Base-by-base conservation (phyloP, 2,888 invertebrate genomes). In the Gari tellinella region DNA sequence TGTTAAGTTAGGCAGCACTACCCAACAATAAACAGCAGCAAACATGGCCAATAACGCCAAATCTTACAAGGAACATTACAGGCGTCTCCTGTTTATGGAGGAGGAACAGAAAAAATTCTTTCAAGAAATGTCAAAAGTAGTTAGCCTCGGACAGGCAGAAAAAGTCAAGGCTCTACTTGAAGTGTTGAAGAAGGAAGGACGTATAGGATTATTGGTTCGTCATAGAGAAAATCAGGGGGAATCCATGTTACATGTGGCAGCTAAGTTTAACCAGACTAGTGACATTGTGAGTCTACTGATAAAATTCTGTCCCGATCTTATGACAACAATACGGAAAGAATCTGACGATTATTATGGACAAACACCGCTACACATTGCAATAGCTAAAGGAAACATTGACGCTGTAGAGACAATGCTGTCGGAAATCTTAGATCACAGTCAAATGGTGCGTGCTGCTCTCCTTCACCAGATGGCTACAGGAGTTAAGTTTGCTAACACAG, bases 331-430 rank as follows among this genome's bases (percentile, higher is more conserved):
- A 19, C 57, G 84, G 25, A 77, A 76, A 49, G 62, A 72, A 45
- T 78, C 82, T 0, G 68, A 72, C 15, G 68, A 78, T 31, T 84
- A 81, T 26, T 63, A 57, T 41, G 84, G 84, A 8, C 82, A 82
- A 52, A 82, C 80, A 1, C 80, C 84, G 3, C 58, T 84, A 23
- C 84, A 84, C 49, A 77, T 84, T 23, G 82, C 84, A 14, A 76
- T 84, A 17, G 80, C 82, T 1, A 84, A 81, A 53, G 78, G 81
- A 7, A 79, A 82, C 51, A 52, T 56, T 10, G 68, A 76, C 0
- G 79, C 81, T 2, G 76, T 78, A 3, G 72, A 79, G 23, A 49
- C 66, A 5, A 75, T 84, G 70, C 58, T 83, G 1, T 56, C 67
- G n/a, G 70, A 77, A 41, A 53, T 73, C 15, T 51, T 64, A 5